Evolutionary conservation across 1,140 invertebrate genomes (phyloP).

Genomic region (Aphelenchoides avenae): DNA sequence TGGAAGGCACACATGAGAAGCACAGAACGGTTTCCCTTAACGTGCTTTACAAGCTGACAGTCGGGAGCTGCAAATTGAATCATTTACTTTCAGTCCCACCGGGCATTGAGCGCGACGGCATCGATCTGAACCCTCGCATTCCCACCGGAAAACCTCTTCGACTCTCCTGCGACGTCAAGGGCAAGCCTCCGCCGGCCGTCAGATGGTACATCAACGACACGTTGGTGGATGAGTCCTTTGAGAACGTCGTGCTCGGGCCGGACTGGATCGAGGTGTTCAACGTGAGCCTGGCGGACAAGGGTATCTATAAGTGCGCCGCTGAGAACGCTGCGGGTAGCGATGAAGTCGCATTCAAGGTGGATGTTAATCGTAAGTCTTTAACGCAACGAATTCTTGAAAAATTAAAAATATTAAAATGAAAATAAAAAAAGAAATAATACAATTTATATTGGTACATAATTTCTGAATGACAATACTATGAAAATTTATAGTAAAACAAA

Average conservation of each 20-base stretch:
- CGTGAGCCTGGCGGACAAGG: constrained; percentile 47
- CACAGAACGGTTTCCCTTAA: no score
- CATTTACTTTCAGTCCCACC: constrained; percentile 55
- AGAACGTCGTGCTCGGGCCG: constrained; percentile 27
- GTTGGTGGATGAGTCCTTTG: constrained; percentile 22
- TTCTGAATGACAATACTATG: no score
- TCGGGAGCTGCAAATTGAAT: no score
- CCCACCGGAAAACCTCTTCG: constrained; percentile 46
- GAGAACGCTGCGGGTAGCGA: constrained; percentile 50
- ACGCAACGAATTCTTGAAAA: no score
- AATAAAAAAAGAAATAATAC: no score
- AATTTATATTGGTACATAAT: no score
- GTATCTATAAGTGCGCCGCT: constrained; percentile 49
- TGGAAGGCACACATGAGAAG: no score
- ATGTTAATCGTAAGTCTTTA: no score
- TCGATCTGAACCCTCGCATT: constrained; percentile 48
- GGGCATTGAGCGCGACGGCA: constrained; percentile 42
- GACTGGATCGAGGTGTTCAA: constrained; percentile 50
- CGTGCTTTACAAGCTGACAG: no score
- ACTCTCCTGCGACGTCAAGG: constrained; percentile 47
- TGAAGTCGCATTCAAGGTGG: constrained; percentile 45
- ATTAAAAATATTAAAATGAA: no score
- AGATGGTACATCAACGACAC: constrained; percentile 46
- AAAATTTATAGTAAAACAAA: no score
- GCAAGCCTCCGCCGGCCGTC: constrained; percentile 48